A percentile compares a stretch with the other conserved stretches of the same genome.
Conservation (phyloP, 1,140 invertebrate genomes). For the Globodera rostochiensis region DNA sequence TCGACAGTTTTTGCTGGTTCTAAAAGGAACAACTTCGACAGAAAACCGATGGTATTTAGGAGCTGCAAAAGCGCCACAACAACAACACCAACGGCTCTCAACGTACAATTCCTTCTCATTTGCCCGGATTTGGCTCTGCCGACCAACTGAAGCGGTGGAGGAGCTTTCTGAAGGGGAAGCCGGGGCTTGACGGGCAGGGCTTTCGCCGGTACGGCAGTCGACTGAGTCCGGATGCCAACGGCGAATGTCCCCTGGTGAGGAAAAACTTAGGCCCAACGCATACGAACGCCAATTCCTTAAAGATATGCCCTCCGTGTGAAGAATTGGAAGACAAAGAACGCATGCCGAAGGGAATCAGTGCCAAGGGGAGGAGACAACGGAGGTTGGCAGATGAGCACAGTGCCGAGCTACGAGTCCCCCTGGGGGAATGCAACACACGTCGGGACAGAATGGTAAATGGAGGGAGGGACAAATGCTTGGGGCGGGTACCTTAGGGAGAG, state of each 20-base stretch:
- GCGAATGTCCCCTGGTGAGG: conserved; percentile 36
- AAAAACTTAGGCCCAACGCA: background rate
- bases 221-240: conserved; percentile 39
- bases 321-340: conserved; percentile 25
- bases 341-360: background rate
- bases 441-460: conserved; percentile 42
- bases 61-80: conserved; percentile 21
- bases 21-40: background rate
- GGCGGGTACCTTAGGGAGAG: background rate
- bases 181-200: conserved; percentile 35
- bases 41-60: background rate
- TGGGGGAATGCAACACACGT: conserved; percentile 42
- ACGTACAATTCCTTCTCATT: conserved; percentile 24
- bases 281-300: background rate
- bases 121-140: conserved; percentile 19
- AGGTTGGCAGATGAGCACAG: conserved; percentile 16
- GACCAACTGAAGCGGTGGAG: conserved; percentile 31
- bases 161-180: conserved; percentile 30
- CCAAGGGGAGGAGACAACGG: background rate
- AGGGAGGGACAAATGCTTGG: background rate
- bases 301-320: conserved; percentile 37
- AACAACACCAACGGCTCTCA: conserved; percentile 15
- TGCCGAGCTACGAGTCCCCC: conserved; percentile 35
- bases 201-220: conserved; percentile 35
- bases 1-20: conserved; percentile 16